Evolutionary conservation across 2,797 vertebrate genomes (phyloP).

Genomic region (Sardinella longiceps): DNA sequence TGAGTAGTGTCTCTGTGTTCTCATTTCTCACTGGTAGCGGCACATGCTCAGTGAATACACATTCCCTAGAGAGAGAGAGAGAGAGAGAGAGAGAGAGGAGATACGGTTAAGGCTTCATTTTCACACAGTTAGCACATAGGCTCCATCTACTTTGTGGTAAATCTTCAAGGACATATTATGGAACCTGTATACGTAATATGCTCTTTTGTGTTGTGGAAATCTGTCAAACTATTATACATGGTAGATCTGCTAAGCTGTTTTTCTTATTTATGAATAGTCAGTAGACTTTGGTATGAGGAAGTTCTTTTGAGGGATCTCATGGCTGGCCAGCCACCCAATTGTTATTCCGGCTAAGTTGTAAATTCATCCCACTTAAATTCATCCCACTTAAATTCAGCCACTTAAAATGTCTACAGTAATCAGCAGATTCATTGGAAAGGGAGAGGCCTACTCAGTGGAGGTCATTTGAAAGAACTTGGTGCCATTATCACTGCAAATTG

Average conservation of each 20-base stretch:
- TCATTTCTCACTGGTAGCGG: neutral
- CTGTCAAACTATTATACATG: neutral
- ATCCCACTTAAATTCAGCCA: no score
- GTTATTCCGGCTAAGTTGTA: no score
- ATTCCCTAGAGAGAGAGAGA: neutral
- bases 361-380: no score
- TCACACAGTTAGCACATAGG: neutral
- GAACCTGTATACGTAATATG: neutral
- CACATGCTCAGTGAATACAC: neutral
- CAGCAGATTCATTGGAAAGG: no score
- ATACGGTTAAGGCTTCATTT: neutral
- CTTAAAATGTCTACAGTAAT: no score
- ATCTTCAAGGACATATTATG: neutral
- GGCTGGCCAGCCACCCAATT: neutral
- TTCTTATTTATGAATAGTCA: neutral
- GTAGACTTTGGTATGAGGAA: constrained; percentile 12
- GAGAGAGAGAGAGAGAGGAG: neutral
- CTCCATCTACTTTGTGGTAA: neutral
- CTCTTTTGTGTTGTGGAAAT: neutral
- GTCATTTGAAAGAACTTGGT: no score
- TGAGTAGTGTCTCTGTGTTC: neutral
- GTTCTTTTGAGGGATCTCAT: neutral
- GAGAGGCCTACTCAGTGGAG: no score
- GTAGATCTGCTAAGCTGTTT: neutral
- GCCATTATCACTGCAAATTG: no score